These are phyloP conservation scores for Podarcis muralis DNA, from an alignment of 2,113 vertebrate species.

Conservation along the genomic window DNA sequence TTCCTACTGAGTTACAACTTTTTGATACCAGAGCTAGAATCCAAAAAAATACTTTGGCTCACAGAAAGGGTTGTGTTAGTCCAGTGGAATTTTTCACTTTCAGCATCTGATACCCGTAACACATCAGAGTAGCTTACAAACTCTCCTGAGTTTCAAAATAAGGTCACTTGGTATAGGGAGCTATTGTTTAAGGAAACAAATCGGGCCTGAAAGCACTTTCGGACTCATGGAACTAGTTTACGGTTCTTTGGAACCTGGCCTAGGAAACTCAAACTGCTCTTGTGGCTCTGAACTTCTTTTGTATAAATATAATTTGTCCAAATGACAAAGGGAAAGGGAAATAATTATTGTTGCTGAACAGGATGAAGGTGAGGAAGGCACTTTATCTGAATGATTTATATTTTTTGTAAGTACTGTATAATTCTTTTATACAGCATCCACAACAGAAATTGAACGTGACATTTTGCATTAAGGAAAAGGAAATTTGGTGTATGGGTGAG, in stretches of 20 bases:
- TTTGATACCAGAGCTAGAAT: neutral
- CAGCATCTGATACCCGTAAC: neutral
- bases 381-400: too few species aligned
- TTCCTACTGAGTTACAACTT: neutral
- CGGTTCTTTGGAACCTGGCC: neutral
- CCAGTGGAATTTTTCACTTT: neutral
- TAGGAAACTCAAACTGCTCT: neutral
- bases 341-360: too few species aligned
- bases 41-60: neutral
- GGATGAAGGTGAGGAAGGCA: too few species aligned
- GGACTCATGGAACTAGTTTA: neutral
- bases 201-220: neutral
- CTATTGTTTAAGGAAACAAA: neutral
- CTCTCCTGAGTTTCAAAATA: neutral
- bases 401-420: too few species aligned
- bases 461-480: too few species aligned
- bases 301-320: too few species aligned
- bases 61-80: neutral
- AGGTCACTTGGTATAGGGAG: neutral
- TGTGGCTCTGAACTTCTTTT: too few species aligned
- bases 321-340: too few species aligned
- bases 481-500: too few species aligned
- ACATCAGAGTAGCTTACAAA: neutral
- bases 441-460: too few species aligned
- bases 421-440: too few species aligned